Conservation (phyloP, 2,888 invertebrate genomes). For the Lathronympha strigana region DNA sequence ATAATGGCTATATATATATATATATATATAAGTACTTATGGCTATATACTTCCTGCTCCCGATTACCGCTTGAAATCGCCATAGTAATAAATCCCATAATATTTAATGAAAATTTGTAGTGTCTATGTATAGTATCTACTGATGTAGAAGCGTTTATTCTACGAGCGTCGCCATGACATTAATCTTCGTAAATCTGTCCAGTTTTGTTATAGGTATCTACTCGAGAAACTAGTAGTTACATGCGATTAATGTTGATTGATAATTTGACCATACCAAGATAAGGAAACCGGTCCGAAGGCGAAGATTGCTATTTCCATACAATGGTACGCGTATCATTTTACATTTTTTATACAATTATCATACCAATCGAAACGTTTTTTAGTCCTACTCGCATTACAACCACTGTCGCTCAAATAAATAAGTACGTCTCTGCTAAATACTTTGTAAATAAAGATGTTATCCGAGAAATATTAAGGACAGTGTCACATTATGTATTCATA, state of each 20-base stretch:
- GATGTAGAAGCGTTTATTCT: not conserved
- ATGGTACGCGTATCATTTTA: not conserved
- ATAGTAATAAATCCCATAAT: no score
- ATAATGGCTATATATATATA: no score
- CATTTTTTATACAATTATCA: slow-evolving; percentile 1
- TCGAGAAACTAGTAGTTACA: slow-evolving; percentile 3
- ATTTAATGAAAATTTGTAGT: no score
- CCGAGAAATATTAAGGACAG: not conserved
- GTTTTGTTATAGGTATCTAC: not conserved
- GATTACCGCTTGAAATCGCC: no score
- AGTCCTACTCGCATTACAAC: slow-evolving; percentile 16
- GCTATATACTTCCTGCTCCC: no score
- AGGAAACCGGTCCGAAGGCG: slow-evolving; percentile 3
- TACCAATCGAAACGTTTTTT: slow-evolving; percentile 13
- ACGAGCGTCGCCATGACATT: not conserved
- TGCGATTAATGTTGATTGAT: not conserved
- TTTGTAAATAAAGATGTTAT: not conserved
- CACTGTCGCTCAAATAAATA: not conserved
- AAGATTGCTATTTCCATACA: not conserved
- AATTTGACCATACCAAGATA: not conserved
- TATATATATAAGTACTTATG: no score
- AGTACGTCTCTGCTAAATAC: not conserved
- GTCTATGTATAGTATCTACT: not conserved
- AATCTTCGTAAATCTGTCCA: not conserved
- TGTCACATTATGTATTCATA: slow-evolving; percentile 5